Conservation (phyloP, 2,888 invertebrate genomes). For the Drosophila mettleri region DNA sequence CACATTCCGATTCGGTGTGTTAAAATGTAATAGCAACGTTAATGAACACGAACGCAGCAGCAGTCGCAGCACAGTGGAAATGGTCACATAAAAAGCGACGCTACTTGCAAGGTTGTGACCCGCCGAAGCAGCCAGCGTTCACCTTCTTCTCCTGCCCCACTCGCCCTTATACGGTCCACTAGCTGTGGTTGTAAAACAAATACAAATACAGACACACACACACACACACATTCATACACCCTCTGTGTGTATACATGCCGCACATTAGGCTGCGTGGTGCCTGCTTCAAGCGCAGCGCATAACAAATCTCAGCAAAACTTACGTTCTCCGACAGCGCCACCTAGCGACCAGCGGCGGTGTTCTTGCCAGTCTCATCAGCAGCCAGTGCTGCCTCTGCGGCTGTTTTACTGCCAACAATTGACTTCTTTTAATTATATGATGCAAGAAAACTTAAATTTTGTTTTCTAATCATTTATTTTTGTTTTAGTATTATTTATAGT, state of each 20-base stretch:
- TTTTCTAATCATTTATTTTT: no score
- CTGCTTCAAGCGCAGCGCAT: conserved; percentile 33
- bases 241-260: conserved; percentile 49
- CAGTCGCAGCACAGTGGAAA: conserved; percentile 69
- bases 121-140: conserved; percentile 4
- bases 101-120: conserved; percentile 35
- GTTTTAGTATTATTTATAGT: no score
- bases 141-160: neutral
- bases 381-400: neutral
- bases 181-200: conserved; percentile 76
- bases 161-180: conserved; percentile 24
- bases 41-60: conserved; percentile 80
- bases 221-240: neutral
- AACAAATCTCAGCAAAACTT: conserved; percentile 74
- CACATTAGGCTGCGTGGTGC: conserved; percentile 63
- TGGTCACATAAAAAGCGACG: conserved; percentile 75
- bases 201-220: conserved; percentile 31
- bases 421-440: neutral
- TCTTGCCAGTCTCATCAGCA: conserved; percentile 19
- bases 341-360: conserved; percentile 22
- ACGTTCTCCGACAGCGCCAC: conserved; percentile 58
- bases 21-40: conserved; percentile 79
- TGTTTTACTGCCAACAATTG: conserved; percentile 2
- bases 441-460: neutral
- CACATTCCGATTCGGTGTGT: conserved; percentile 79